A percentile compares a stretch with the other conserved stretches of the same genome.
These are phyloP conservation scores for Umimayanthus chanpuru DNA, from an alignment of 92 coral and sea anemone species.

Conservation along the genomic window DNA sequence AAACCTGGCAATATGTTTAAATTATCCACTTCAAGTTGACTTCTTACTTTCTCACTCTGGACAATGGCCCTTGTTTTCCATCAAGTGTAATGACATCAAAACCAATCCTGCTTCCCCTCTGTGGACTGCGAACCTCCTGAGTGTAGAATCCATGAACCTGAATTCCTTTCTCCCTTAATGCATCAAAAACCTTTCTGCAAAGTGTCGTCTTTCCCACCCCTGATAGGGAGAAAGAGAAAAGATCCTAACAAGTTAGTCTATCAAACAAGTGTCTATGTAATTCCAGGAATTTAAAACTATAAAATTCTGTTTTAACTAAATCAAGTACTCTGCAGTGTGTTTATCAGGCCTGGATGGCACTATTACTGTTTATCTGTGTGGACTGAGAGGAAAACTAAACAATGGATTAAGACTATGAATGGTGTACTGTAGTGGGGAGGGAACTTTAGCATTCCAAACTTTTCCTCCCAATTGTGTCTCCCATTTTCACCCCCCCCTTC, in stretches of 20 bases:
- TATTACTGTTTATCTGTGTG: no score
- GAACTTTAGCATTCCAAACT: no score
- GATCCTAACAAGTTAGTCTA: background rate
- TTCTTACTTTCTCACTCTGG: conserved; percentile 75
- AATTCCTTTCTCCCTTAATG: conserved; percentile 58
- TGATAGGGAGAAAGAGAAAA: background rate
- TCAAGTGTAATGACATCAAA: conserved; percentile 89
- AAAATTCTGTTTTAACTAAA: no score
- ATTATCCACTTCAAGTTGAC: background rate
- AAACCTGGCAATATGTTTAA: background rate
- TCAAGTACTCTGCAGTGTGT: no score
- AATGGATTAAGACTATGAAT: no score
- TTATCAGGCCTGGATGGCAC: no score
- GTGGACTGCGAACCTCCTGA: conserved; percentile 75
- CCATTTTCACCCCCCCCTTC: no score
- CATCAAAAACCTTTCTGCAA: conserved; percentile 70
- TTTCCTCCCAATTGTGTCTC: no score
- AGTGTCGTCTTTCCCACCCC: conserved; percentile 93
- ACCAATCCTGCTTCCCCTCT: conserved; percentile 70
- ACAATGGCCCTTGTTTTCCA: conserved; percentile 77
- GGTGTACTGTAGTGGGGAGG: no score
- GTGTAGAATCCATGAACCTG: conserved; percentile 82
- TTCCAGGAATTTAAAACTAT: no score
- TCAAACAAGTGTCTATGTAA: no score
- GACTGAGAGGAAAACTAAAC: no score